phyloP scores from a whole-genome alignment of 2,113 vertebrate genomes.

The Phrynosoma platyrhinos region DNA sequence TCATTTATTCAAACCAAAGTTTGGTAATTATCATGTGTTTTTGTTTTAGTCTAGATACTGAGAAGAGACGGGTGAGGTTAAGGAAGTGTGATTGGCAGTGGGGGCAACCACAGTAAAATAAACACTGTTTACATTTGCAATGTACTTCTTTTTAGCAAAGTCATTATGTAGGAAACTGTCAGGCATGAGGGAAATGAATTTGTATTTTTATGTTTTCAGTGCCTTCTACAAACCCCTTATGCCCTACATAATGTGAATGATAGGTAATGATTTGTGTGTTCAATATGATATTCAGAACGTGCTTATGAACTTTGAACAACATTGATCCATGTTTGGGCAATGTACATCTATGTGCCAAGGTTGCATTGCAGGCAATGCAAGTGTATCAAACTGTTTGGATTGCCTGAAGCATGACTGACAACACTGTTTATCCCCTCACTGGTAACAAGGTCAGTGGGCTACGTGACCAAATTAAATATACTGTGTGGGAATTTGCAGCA shows the following conservation, averaged over 20 bases:
- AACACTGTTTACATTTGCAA: slow-evolving; percentile 55
- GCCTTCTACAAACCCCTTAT: slow-evolving; percentile 20
- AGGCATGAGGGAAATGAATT: slow-evolving; percentile 38
- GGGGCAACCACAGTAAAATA: slow-evolving; percentile 49
- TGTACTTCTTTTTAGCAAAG: slow-evolving; percentile 41
- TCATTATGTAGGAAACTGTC: slow-evolving; percentile 45
- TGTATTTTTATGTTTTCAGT: slow-evolving; percentile 50
- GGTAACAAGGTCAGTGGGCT: slow-evolving; percentile 61
- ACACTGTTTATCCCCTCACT: slow-evolving; percentile 59
- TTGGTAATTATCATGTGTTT: slow-evolving; percentile 51
- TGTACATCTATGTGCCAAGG: slow-evolving; percentile 28
- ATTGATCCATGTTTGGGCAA: slow-evolving; percentile 44
- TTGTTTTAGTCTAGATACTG: slow-evolving; percentile 51
- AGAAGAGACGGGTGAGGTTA: slow-evolving; percentile 48
- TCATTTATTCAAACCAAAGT: slow-evolving; percentile 37
- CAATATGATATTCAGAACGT: slow-evolving; percentile 25
- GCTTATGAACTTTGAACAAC: slow-evolving; percentile 43
- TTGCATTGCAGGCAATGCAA: slow-evolving; percentile 43
- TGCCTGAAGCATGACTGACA: slow-evolving; percentile 67
- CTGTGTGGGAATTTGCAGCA: slow-evolving; percentile 52
- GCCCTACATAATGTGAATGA: slow-evolving; percentile 21
- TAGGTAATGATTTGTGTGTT: slow-evolving; percentile 39
- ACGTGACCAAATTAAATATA: slow-evolving; percentile 66
- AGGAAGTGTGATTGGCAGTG: slow-evolving; percentile 49
- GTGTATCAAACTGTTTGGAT: slow-evolving; percentile 62